phyloP scores from a whole-genome alignment of 2,113 vertebrate genomes.

The Acrocephalus arundinaceus region DNA sequence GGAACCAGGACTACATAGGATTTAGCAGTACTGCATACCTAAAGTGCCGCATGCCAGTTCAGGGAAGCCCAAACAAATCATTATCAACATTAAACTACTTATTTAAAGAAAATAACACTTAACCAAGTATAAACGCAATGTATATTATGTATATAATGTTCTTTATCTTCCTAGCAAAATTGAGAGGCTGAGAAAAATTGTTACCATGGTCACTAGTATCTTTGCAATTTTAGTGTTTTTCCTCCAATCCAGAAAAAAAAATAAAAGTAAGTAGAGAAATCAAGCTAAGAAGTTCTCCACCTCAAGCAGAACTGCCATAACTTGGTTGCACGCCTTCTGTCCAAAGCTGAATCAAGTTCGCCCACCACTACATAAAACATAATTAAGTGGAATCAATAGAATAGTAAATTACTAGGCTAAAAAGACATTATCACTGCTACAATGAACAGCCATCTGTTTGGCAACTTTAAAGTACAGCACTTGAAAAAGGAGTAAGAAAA shows the following conservation, averaged over 20 bases:
- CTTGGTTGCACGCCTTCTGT: not conserved
- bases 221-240: not conserved
- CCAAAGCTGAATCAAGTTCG: not conserved
- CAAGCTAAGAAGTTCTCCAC: not conserved
- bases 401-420: not conserved
- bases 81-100: not conserved
- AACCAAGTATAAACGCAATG: not conserved
- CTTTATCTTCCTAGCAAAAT: not conserved
- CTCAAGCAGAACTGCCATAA: not conserved
- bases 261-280: not conserved
- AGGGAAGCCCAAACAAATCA: not conserved
- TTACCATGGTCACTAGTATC: not conserved
- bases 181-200: not conserved
- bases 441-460: not conserved
- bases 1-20: not conserved
- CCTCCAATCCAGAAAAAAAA: not conserved
- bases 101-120: not conserved
- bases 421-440: not conserved
- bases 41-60: not conserved
- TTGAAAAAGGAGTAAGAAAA: not conserved
- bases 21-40: not conserved
- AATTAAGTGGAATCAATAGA: conserved; percentile 7
- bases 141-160: not conserved
- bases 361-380: not conserved
- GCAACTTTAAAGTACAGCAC: not conserved